Base-by-base conservation (phyloP, 2,888 invertebrate genomes). In the Cyaniris semiargus region DNA sequence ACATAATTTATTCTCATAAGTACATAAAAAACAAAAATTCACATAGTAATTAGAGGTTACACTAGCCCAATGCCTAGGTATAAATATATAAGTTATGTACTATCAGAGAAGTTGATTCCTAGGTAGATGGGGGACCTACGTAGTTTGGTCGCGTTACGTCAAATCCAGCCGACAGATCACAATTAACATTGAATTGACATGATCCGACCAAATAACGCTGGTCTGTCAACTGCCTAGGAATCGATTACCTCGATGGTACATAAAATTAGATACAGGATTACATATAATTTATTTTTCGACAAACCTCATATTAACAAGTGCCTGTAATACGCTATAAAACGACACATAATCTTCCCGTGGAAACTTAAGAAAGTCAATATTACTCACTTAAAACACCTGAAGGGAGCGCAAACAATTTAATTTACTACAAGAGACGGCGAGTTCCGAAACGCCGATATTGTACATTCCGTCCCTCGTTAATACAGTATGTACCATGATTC, bases 351-450 rank as follows among this genome's bases (percentile, higher is more conserved):
- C 58, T 75, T n/a, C 60, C 31, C 31, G 70, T n/a, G 56, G 53
- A 71, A 76, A 76, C 70, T 76, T 76, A 71, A 56, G 34, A 71
- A 56, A 71, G 76, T 80, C 78, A 80, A 80, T 80, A 74, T 74
- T 53, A 48, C 74, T 74, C 74, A 74, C 74, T 74, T 74, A 84
- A 85, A 85, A 83, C 85, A 86, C 86, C 86, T 84, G 82, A 80
- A 83, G 83, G 85, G 85, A 82, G 83, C 84, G 84, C 86, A 84
- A 90, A 89, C 90, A 90, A 91, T 91, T 91, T 92, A 90, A 92
- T 93, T 90, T 91, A 88, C 86, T 86, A 87, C 85, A 88, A 87
- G 87, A 74, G 53, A 83, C 83, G 82, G 82, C 80, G 79, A 81
- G 80, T 81, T 79, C 81, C 80, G 27, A 83, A 86, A 86, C 85